phyloP scores from a whole-genome alignment of 2,888 invertebrate species.

The Coelopa pilipes region DNA sequence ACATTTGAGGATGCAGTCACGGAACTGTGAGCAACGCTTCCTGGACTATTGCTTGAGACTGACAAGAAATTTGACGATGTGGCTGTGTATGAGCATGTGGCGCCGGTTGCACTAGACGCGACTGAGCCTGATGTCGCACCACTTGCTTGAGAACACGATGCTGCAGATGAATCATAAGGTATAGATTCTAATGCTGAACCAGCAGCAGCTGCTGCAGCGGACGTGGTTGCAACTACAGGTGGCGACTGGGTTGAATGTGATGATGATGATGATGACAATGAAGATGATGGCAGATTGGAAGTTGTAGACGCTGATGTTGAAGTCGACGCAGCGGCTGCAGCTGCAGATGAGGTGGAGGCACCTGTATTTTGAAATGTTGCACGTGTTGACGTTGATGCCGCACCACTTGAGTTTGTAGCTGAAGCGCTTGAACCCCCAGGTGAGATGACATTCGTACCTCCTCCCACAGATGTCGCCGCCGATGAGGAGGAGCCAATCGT shows the following conservation, averaged over 20 bases:
- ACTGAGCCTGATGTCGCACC: not conserved
- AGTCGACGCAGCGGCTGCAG: conserved; percentile 36
- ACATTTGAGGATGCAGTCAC: not conserved
- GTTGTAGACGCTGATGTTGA: conserved; percentile 41
- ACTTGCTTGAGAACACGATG: conserved; percentile 24
- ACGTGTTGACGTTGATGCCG: conserved; percentile 41
- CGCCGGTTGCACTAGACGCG: conserved; percentile 18
- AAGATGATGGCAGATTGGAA: conserved; percentile 42
- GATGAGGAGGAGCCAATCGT: conserved; percentile 64
- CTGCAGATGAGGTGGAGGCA: conserved; percentile 44
- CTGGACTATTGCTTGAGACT: conserved; percentile 2
- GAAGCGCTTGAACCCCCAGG: not conserved
- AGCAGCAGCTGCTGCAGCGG: conserved; percentile 45
- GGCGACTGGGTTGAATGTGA: conserved; percentile 34
- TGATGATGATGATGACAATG: conserved; percentile 42
- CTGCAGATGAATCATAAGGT: conserved; percentile 25
- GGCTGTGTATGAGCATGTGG: conserved; percentile 34
- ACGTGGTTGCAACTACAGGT: conserved; percentile 43
- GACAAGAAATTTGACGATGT: conserved; percentile 25
- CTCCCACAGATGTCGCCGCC: conserved; percentile 18
- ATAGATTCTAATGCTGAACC: conserved; percentile 29
- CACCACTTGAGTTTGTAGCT: conserved; percentile 9
- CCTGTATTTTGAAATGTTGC: conserved; percentile 47
- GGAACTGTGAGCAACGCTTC: conserved; percentile 13
- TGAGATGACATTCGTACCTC: not conserved